Conservation (phyloP, 2,797 vertebrate genomes). For the Buceros bicornis region DNA sequence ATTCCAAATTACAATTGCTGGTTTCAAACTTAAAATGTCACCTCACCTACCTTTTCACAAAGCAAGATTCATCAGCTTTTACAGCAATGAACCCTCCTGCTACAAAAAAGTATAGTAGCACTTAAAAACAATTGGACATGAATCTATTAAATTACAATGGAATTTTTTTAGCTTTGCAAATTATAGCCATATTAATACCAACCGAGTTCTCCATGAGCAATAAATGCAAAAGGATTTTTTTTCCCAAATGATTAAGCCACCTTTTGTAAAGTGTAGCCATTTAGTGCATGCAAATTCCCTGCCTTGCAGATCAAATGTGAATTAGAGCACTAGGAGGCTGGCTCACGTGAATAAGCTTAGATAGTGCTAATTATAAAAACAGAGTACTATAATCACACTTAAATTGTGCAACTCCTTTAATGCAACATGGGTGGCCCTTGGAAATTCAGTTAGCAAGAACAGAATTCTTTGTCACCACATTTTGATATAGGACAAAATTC, state of each 20-base stretch:
- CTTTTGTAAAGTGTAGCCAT: slow-evolving; percentile 65
- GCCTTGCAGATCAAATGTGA: slow-evolving; percentile 63
- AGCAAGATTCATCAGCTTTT: slow-evolving; percentile 53
- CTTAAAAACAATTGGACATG: slow-evolving; percentile 66
- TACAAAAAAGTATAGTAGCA: slow-evolving; percentile 63
- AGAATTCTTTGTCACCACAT: not conserved
- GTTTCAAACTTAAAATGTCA: slow-evolving; percentile 69
- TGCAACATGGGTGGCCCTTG: not conserved
- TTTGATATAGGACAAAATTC: not conserved
- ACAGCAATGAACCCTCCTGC: slow-evolving; percentile 41
- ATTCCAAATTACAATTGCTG: slow-evolving; percentile 70
- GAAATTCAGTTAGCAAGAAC: slow-evolving; percentile 8
- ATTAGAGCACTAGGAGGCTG: slow-evolving; percentile 62
- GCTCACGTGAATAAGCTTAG: slow-evolving; percentile 53
- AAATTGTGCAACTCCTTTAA: slow-evolving; percentile 57
- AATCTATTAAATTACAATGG: slow-evolving; percentile 63
- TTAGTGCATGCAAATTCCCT: slow-evolving; percentile 71
- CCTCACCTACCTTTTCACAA: slow-evolving; percentile 55
- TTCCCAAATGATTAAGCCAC: slow-evolving; percentile 55
- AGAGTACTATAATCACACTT: slow-evolving; percentile 58
- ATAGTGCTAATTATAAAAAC: slow-evolving; percentile 71
- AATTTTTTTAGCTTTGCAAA: slow-evolving; percentile 67
- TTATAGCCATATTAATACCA: slow-evolving; percentile 68
- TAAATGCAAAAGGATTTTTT: slow-evolving; percentile 56
- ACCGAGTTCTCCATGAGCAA: slow-evolving; percentile 59